Evolutionary conservation across 1,140 invertebrate genomes (phyloP).

Genomic region (Bombus vancouverensis): DNA sequence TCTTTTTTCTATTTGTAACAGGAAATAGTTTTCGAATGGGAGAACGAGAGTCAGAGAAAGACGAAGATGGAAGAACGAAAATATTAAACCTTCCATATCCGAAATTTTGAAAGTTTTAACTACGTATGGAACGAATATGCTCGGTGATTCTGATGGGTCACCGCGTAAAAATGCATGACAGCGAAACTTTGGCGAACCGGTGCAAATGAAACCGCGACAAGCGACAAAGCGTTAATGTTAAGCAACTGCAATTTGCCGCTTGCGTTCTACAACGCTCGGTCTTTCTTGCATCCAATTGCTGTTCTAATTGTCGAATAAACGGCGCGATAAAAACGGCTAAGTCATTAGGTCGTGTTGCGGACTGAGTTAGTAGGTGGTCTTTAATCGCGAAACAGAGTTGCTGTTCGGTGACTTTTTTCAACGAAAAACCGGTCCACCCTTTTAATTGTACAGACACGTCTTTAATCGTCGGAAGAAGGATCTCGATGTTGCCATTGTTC

Average conservation of each 20-base stretch:
- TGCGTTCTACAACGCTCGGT: too few relatives aligned
- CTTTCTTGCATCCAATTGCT: slow-evolving; percentile 15
- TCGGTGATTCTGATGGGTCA: too few relatives aligned
- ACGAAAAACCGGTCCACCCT: background rate
- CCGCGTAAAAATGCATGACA: background rate
- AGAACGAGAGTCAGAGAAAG: background rate
- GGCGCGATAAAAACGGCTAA: background rate
- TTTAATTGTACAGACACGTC: background rate
- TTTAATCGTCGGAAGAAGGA: background rate
- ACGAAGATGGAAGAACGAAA: background rate
- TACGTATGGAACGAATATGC: background rate
- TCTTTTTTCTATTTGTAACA: too few relatives aligned
- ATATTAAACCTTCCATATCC: too few relatives aligned
- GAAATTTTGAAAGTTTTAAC: background rate
- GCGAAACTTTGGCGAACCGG: background rate
- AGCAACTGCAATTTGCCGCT: background rate
- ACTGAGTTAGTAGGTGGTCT: background rate
- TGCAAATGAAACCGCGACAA: background rate
- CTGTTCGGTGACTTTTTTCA: background rate
- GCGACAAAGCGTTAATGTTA: slow-evolving; percentile 5
- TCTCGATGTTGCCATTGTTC: background rate
- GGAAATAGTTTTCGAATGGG: too few relatives aligned
- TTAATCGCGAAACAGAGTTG: background rate
- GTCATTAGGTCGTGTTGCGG: background rate
- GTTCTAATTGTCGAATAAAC: slow-evolving; percentile 12